Evolutionary conservation across 2,888 invertebrate species (phyloP).

Genomic region (Coenonympha arcania): DNA sequence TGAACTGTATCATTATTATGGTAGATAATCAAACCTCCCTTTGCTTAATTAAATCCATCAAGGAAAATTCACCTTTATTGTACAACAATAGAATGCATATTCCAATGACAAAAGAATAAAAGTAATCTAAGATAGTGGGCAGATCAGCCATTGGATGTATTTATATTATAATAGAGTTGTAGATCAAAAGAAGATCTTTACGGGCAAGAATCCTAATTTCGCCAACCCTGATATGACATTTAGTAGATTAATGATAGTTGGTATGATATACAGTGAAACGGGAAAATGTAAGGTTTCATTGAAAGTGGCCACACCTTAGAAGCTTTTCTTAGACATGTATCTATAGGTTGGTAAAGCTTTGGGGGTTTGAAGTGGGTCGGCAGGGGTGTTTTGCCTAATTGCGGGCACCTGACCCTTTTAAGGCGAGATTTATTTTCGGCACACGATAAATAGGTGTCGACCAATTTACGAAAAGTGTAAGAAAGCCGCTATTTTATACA

Average conservation of each 20-base stretch:
- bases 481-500: too few relatives aligned
- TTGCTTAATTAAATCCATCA: slow-evolving; percentile 4
- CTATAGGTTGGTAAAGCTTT: background rate
- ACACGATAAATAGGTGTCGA: too few relatives aligned
- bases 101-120: background rate
- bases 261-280: slow-evolving; percentile 1
- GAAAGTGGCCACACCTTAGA: background rate
- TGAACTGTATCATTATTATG: slow-evolving; percentile 17
- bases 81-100: slow-evolving; percentile 1
- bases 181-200: background rate
- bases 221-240: slow-evolving; percentile 18
- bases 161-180: slow-evolving; percentile 4
- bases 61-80: slow-evolving; percentile 5
- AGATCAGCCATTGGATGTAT: slow-evolving; percentile 2
- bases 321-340: background rate
- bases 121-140: slow-evolving; percentile 4
- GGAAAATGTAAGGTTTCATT: slow-evolving; percentile 4
- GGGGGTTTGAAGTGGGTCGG: background rate
- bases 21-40: slow-evolving; percentile 10
- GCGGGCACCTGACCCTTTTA: too few relatives aligned
- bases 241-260: slow-evolving; percentile 17
- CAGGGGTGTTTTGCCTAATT: too few relatives aligned
- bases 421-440: background rate
- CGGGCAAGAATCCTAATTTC: slow-evolving; percentile 11
- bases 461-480: too few relatives aligned